A percentile compares a stretch with the other conserved stretches of the same genome.
Evolutionary conservation across 2,113 vertebrate species (phyloP).

Genomic region (Sciurus niger): DNA sequence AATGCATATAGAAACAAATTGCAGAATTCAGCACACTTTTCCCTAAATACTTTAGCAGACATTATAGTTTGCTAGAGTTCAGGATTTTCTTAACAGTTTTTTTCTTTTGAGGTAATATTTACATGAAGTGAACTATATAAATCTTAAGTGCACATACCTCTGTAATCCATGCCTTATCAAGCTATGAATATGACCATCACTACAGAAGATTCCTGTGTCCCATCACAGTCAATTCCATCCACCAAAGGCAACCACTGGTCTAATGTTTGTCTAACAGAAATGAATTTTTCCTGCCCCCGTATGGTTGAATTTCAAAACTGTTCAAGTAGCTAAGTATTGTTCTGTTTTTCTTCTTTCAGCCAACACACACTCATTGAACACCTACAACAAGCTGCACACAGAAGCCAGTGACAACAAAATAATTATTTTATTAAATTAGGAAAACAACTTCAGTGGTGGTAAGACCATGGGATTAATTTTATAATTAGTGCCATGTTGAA

Average conservation of each 20-base stretch:
- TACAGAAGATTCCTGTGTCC: neutral
- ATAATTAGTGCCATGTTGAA: constrained; percentile 40
- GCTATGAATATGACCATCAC: neutral
- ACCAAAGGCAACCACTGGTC: neutral
- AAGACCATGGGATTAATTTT: constrained; percentile 70
- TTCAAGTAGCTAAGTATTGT: neutral
- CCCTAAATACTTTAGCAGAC: neutral
- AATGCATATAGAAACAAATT: neutral
- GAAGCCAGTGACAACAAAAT: constrained; percentile 55
- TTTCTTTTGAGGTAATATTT: constrained; percentile 14
- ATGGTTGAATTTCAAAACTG: neutral
- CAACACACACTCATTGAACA: constrained; percentile 15
- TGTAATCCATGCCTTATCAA: constrained; percentile 10
- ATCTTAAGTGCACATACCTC: neutral
- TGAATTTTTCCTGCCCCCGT: neutral
- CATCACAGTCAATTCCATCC: neutral
- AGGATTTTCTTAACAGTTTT: neutral
- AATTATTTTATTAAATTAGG: constrained; percentile 75
- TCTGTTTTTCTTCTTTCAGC: constrained; percentile 52
- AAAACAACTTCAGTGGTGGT: constrained; percentile 60
- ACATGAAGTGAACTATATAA: neutral
- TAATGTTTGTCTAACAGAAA: neutral
- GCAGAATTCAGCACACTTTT: neutral
- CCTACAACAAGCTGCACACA: neutral
- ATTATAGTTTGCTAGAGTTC: constrained; percentile 3